Percentiles rank a stretch among this genome's conserved stretches.
phyloP scores from a whole-genome alignment of 1,140 invertebrate genomes.

The Drosophila sp. region DNA sequence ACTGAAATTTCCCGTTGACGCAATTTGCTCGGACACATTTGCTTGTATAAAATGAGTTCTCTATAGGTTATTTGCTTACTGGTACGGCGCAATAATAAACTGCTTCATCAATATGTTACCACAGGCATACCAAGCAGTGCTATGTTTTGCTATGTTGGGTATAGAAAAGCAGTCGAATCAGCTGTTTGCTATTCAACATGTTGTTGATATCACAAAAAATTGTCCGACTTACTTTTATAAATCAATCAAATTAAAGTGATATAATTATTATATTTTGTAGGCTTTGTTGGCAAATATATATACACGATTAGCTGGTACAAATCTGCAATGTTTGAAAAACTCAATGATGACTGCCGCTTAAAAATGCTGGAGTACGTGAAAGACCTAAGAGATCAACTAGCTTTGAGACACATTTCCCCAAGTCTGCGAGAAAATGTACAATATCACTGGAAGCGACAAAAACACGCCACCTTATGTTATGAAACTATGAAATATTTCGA shows the following conservation, averaged over 20 bases:
- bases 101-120: neutral
- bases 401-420: constrained; percentile 9
- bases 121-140: neutral
- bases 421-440: constrained; percentile 14
- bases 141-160: neutral
- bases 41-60: no score
- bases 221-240: neutral
- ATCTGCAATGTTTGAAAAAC: constrained; percentile 24
- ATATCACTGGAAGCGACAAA: constrained; percentile 38
- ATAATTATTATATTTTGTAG: no score
- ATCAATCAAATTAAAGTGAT: neutral
- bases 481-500: constrained; percentile 15
- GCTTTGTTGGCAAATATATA: no score
- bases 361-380: constrained; percentile 36
- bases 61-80: no score
- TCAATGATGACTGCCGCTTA: constrained; percentile 50
- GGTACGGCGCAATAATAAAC: no score
- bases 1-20: no score
- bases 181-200: neutral
- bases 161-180: neutral
- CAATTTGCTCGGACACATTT: no score
- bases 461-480: neutral
- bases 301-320: neutral
- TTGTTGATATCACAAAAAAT: neutral
- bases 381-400: constrained; percentile 44